A percentile compares a stretch with the other conserved stretches of the same genome.
Evolutionary conservation across 2,888 invertebrate genomes (phyloP).

Genomic region (Stegophylla sp.): DNA sequence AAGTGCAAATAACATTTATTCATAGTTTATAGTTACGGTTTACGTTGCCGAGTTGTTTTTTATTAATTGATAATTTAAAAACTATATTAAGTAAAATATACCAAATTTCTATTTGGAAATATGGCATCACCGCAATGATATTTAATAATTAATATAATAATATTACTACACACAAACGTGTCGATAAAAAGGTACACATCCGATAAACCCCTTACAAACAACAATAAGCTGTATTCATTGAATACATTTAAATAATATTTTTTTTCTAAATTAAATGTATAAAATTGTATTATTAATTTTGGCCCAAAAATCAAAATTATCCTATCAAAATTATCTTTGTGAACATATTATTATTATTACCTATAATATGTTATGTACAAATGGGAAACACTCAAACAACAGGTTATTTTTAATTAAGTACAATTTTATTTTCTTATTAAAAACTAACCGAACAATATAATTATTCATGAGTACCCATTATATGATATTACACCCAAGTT

Average conservation of each 20-base stretch:
- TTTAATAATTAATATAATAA: constrained; percentile 3
- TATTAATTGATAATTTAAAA: background rate
- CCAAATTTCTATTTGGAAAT: constrained; percentile 21
- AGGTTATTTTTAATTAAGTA: background rate
- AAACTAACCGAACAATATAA: background rate
- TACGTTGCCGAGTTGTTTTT: no score
- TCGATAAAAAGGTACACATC: constrained; percentile 32
- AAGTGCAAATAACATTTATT: no score
- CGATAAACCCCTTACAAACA: constrained; percentile 20
- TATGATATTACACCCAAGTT: constrained; percentile 1
- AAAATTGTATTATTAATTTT: no score
- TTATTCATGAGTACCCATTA: background rate
- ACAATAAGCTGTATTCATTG: constrained; percentile 14
- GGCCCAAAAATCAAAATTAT: no score
- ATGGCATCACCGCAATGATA: constrained; percentile 10
- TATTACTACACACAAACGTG: background rate
- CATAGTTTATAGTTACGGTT: background rate
- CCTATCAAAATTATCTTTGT: no score
- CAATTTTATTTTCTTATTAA: background rate
- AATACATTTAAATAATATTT: constrained; percentile 22
- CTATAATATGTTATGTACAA: background rate
- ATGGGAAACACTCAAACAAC: background rate
- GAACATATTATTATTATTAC: background rate
- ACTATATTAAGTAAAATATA: background rate
- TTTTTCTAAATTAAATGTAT: background rate